Conservation (phyloP, 2,797 vertebrate genomes). For the Diceros bicornis region DNA sequence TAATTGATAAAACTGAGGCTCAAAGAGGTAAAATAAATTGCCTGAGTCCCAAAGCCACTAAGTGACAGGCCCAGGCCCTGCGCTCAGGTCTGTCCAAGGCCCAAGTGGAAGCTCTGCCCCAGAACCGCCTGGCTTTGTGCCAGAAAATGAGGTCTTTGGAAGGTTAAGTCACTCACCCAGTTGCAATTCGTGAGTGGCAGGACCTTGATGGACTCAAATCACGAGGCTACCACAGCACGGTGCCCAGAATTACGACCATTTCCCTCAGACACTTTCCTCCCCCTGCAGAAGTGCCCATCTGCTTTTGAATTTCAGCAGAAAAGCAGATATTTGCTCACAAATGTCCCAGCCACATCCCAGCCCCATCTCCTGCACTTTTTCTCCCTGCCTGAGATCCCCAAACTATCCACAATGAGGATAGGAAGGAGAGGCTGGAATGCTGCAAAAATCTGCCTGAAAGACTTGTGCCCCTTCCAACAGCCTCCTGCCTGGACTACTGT, state of each 20-base stretch:
- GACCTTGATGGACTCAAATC: neutral
- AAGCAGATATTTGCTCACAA: neutral
- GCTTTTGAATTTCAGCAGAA: neutral
- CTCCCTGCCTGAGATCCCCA: neutral
- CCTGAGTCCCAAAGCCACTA: neutral
- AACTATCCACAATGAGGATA: neutral
- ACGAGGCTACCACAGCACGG: fast-evolving
- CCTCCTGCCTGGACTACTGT: neutral
- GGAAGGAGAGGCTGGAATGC: neutral
- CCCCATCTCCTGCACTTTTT: neutral
- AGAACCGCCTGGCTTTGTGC: neutral
- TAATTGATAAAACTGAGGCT: neutral
- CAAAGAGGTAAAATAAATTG: neutral
- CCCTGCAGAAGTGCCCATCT: neutral
- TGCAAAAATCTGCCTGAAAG: neutral
- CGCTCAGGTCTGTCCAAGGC: neutral
- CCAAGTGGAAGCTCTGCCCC: neutral
- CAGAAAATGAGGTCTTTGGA: neutral
- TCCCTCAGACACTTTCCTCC: neutral
- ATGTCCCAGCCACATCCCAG: neutral
- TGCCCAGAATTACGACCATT: neutral
- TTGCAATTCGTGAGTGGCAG: neutral
- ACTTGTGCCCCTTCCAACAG: neutral
- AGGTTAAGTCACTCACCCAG: neutral
- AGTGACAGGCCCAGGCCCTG: neutral